Base-by-base conservation (phyloP, 2,113 vertebrate genomes). In the Saguinus midas region DNA sequence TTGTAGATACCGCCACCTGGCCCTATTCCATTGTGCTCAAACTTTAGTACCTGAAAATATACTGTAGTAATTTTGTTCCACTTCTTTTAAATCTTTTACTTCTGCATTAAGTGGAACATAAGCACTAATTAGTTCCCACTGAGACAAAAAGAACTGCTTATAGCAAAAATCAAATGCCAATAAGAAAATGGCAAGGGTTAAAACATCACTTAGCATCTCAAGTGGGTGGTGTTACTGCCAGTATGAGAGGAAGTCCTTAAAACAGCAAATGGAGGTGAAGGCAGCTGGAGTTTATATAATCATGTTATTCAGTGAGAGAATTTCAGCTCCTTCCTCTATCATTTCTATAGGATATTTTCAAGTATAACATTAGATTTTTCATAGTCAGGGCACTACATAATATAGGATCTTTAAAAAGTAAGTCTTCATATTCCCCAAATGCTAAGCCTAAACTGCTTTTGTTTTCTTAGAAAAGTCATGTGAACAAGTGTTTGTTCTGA, bases 1-100 rank as follows among this genome's bases (percentile, higher is more conserved):
- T 98, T 98, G 98, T 98, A 98, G 98, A 98, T 98, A 98, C 97
- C 72, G 96, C 98, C 98, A 99, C 98, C 99, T 99, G 99, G 98
- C 97, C 97, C 68, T 97, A 95, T 97, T 98, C 98, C 98, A 98
- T 98, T 97, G 98, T 96, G 96, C 84, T 98, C 86, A 92, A 98
- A 97, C 98, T 98, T 98, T 98, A 98, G 98, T 98, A 97, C 76
- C 97, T 98, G 96, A 98, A 98, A 98, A 97, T 97, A 96, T 95
- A 96, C 82, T 96, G 83, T 40, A 95, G 92, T 97, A 97, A 94
- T 97, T 72, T 37, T 5, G 16, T 96, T 92, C 88, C 83, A 78
- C 85, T 95, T 75, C 97, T 98, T 98, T 98, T 98, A 98, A 98
- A 98, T 98, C 94, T 98, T 98, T 98, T 98, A 96, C 87, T 98